A percentile compares a stretch with the other conserved stretches of the same genome.
phyloP scores from a whole-genome alignment of 1,140 invertebrate species.

The Drosophila ambigua region DNA sequence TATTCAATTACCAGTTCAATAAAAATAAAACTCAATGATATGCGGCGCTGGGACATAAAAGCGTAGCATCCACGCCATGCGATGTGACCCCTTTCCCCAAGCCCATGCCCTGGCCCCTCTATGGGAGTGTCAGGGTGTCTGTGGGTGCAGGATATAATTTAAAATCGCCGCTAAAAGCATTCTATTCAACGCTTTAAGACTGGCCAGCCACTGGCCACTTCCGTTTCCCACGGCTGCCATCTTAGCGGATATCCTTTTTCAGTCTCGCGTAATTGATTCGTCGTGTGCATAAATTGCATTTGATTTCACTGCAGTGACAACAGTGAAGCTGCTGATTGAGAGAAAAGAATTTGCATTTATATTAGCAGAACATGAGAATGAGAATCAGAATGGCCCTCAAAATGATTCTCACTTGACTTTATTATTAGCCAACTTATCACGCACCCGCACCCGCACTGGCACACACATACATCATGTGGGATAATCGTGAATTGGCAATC shows the following conservation, averaged over 20 bases:
- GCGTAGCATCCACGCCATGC: conserved; percentile 11
- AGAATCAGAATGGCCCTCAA: conserved; percentile 5
- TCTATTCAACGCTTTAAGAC: conserved; percentile 29
- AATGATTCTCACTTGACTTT: conserved; percentile 52
- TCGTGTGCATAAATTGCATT: conserved; percentile 62
- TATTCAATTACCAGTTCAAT: conserved; percentile 79
- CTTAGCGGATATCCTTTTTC: conserved; percentile 21
- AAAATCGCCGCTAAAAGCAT: conserved; percentile 48
- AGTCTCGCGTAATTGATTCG: conserved; percentile 56
- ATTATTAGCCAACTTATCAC: conserved; percentile 49
- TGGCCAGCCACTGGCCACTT: conserved; percentile 45
- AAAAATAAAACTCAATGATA: conserved; percentile 78
- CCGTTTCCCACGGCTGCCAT: conserved; percentile 45
- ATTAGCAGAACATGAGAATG: conserved; percentile 26
- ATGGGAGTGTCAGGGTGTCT: neutral
- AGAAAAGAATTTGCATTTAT: conserved; percentile 59
- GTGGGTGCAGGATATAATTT: conserved; percentile 38
- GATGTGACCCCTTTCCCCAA: conserved; percentile 32
- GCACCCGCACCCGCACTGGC: conserved; percentile 1
- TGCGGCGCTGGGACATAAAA: conserved; percentile 63
- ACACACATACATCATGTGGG: conserved; percentile 26
- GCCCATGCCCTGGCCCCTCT: neutral
- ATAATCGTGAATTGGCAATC: conserved; percentile 53
- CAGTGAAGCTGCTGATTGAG: conserved; percentile 56
- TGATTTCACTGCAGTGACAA: conserved; percentile 59